Base-by-base conservation (phyloP, 2,113 vertebrate species). In the Pantherophis guttatus region DNA sequence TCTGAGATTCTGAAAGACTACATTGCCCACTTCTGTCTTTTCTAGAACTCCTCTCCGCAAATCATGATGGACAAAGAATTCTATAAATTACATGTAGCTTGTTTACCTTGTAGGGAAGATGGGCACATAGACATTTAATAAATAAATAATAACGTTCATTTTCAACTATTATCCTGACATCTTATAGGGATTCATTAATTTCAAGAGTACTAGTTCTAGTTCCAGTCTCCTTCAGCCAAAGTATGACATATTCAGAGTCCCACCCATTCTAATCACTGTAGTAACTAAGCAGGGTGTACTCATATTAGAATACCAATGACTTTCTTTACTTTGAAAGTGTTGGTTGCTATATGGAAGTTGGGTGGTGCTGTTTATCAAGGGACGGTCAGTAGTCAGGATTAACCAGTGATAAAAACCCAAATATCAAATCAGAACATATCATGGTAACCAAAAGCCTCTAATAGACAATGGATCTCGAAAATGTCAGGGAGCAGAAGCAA, bases 311-410 rank as follows among this genome's bases (percentile, higher is more conserved):
- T 0, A 0, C 90, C 33, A 57, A 86, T 7, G 91, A 58, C 23
- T 29, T 88, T 91, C 93, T 87, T 62, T 92, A 92, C 91, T 93
- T 2, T 86, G 89, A 89, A 89, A 92, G 90, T 26, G 86, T 88
- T 92, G 92, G 70, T 87, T 95, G 90, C 85, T 94, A 92, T 91
- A 8, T 93, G 93, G 86, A 90, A n/a, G 87, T 70, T 88, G 1
- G 0, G 81, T 92, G 87, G 92, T 12, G 89, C 92, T 94, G 81
- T 24, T 91, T 54, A 95, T 94, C 48, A 57, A 95, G 94, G 93
- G 75, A 96, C 94, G 92, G 95, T 96, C 94, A 93, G 95, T 48
- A 95, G 95, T 92, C 91, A 93, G 93, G 90, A 95, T 95, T 94
- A 92, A 92, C 59, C 75, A 90, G 15, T 55, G 93, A 93, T 1